Conservation (phyloP, 2,797 vertebrate species). For the Forpus xanthops region DNA sequence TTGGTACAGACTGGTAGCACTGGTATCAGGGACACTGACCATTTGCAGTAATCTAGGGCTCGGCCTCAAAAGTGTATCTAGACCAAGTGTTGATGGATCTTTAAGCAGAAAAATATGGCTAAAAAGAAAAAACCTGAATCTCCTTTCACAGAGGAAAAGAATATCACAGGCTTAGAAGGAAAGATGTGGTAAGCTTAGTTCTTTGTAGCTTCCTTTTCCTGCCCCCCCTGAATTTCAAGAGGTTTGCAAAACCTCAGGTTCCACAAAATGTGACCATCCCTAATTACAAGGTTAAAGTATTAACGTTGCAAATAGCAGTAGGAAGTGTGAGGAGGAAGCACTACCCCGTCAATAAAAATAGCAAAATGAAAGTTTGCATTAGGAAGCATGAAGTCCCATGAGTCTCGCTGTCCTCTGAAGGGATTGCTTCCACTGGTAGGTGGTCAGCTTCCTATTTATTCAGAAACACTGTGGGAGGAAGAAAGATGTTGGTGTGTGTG, state of each 20-base stretch:
- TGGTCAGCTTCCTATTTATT: constrained; percentile 34
- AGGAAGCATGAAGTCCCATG: not conserved
- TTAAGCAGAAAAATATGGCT: not conserved
- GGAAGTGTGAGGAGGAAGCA: constrained; percentile 13
- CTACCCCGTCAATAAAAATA: not conserved
- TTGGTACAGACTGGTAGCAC: not conserved
- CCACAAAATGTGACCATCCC: not conserved
- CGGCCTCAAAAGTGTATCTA: not conserved
- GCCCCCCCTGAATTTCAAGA: not conserved
- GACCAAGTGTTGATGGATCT: not conserved
- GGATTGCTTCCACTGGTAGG: constrained; percentile 29
- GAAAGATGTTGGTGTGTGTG: not conserved
- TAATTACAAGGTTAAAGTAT: constrained; percentile 9
- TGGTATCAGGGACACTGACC: not conserved
- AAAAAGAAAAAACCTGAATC: not conserved
- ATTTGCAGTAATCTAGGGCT: not conserved
- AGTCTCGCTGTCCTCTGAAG: not conserved
- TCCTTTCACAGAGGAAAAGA: not conserved
- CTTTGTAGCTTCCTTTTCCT: not conserved
- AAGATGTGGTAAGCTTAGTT: not conserved
- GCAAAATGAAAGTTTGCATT: constrained; percentile 5
- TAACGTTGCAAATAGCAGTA: not conserved
- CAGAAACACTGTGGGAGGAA: not conserved
- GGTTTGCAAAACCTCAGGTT: constrained; percentile 16
- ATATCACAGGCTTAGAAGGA: not conserved